These are phyloP conservation scores for Indicator indicator DNA, from an alignment of 2,113 vertebrate species.

Conservation along the genomic window DNA sequence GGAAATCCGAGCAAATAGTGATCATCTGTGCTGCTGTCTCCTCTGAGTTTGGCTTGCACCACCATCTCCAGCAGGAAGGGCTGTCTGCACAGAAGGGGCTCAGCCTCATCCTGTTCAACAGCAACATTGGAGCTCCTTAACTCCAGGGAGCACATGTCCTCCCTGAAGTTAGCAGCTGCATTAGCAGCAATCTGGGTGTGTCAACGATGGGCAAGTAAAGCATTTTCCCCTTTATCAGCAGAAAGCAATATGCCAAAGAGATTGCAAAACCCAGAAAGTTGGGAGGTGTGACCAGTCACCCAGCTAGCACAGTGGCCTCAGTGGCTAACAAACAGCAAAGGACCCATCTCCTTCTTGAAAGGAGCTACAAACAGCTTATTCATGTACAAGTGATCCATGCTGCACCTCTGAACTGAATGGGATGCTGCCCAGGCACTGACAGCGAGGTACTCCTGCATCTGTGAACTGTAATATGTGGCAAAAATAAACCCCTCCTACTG, in stretches of 20 bases:
- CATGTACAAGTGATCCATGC: rapidly evolving
- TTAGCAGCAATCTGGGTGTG: neutral
- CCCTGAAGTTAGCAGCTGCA: neutral
- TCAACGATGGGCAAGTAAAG: neutral
- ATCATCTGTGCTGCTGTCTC: rapidly evolving
- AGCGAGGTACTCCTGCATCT: neutral
- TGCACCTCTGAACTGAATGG: neutral
- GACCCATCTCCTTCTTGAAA: neutral
- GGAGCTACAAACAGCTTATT: neutral
- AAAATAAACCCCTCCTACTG: neutral
- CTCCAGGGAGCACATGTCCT: rapidly evolving
- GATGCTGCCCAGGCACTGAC: neutral
- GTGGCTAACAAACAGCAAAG: neutral
- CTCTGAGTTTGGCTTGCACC: neutral
- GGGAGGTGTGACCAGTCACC: rapidly evolving
- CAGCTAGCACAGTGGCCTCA: neutral
- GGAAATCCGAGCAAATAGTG: neutral
- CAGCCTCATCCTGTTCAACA: neutral
- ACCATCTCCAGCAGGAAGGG: neutral
- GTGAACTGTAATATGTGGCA: neutral
- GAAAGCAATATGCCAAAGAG: neutral
- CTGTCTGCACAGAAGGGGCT: neutral
- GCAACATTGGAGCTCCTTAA: neutral
- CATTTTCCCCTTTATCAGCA: neutral
- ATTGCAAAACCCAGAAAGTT: neutral